phyloP scores from a whole-genome alignment of 2,113 vertebrate species.

The Chionomys nivalis region DNA sequence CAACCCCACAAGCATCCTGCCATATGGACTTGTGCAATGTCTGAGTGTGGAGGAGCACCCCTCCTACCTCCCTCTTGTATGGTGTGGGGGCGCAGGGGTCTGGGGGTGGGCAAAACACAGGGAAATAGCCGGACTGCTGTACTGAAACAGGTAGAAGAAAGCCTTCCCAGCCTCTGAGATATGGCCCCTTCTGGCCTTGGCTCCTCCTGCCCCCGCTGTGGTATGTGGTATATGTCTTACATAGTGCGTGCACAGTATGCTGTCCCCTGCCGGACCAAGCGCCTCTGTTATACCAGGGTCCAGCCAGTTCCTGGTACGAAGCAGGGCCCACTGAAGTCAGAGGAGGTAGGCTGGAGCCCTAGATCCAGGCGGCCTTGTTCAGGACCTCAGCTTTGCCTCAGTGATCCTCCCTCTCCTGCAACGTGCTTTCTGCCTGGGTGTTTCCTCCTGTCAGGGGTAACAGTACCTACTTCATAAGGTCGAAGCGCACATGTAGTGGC shows the following conservation, averaged over 20 bases:
- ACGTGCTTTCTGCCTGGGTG: neutral
- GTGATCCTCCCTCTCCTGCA: neutral
- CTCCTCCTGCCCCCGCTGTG: rapidly evolving
- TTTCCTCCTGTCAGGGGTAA: neutral
- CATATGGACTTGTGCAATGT: conserved; percentile 69
- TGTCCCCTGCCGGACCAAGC: neutral
- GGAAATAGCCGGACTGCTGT: neutral
- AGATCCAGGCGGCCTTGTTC: neutral
- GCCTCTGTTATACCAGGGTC: neutral
- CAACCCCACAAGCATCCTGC: conserved; percentile 23
- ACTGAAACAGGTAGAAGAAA: neutral
- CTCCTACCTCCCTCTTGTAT: neutral
- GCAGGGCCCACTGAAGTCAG: neutral
- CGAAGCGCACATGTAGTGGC: neutral
- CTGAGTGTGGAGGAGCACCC: neutral
- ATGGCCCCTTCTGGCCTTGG: neutral
- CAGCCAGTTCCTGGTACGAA: neutral
- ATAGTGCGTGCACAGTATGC: neutral
- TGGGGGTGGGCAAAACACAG: neutral
- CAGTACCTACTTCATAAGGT: neutral
- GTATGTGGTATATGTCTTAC: neutral
- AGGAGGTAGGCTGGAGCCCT: neutral
- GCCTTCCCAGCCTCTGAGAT: neutral
- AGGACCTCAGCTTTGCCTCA: neutral
- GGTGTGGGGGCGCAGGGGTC: neutral